phyloP scores from a whole-genome alignment of 2,797 vertebrate species.

The Gouania willdenowi region DNA sequence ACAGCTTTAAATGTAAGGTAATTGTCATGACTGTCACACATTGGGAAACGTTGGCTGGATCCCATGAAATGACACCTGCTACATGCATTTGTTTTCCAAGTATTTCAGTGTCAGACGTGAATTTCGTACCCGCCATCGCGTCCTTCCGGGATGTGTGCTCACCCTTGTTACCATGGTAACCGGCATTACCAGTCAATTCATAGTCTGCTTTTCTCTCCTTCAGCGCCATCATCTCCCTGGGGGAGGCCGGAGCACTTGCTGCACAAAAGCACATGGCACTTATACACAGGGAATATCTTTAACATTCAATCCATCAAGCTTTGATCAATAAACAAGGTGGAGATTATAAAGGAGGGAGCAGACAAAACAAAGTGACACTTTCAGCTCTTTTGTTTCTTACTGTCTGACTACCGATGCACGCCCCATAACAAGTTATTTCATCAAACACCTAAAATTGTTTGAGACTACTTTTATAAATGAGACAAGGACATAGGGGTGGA shows the following conservation, averaged over 20 bases:
- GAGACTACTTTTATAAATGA: too few species aligned
- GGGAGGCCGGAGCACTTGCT: slow-evolving; percentile 97
- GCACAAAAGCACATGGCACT: slow-evolving; percentile 17
- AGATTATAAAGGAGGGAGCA: neutral
- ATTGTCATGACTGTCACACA: too few species aligned
- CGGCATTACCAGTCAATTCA: slow-evolving; percentile 88
- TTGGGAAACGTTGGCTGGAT: too few species aligned
- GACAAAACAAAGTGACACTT: too few species aligned
- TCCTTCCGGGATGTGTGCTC: slow-evolving; percentile 98
- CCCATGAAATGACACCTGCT: too few species aligned
- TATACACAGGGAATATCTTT: slow-evolving; percentile 6
- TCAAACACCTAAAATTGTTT: too few species aligned
- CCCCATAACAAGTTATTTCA: too few species aligned
- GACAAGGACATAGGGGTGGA: too few species aligned
- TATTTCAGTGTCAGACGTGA: slow-evolving; percentile 12
- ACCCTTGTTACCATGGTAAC: slow-evolving; percentile 92
- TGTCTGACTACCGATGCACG: slow-evolving; percentile 1
- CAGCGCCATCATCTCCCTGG: slow-evolving; percentile 94
- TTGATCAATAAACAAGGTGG: slow-evolving; percentile 6
- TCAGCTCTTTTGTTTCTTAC: slow-evolving; percentile 6
- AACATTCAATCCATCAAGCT: slow-evolving; percentile 13
- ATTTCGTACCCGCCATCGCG: slow-evolving; percentile 85
- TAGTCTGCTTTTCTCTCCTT: slow-evolving; percentile 97
- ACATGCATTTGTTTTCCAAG: too few species aligned
- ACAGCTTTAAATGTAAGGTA: too few species aligned